Evolutionary conservation across 2,797 vertebrate species (phyloP).

Genomic region (Calcarius lapponicus): DNA sequence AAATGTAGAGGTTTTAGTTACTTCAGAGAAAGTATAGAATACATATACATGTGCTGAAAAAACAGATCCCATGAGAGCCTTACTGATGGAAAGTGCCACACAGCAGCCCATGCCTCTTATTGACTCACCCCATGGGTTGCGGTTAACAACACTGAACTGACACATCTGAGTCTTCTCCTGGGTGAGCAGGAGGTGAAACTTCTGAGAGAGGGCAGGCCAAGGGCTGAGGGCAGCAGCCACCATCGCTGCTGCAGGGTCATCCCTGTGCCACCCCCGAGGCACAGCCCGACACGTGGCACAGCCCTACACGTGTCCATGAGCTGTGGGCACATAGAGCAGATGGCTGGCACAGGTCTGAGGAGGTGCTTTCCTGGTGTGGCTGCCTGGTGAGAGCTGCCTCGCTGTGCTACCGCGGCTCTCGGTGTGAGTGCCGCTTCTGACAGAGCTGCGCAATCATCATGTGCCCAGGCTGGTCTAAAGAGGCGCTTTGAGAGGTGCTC

Average conservation of each 20-base stretch:
- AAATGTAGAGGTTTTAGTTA: not conserved
- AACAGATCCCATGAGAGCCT: not conserved
- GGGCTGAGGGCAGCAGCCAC: not conserved
- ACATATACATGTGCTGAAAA: not conserved
- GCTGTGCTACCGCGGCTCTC: fast-evolving
- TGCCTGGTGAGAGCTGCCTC: not conserved
- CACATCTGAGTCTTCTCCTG: not conserved
- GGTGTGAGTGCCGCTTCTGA: not conserved
- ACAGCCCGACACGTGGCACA: too few species aligned
- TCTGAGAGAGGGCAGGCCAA: not conserved
- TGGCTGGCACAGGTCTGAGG: not conserved
- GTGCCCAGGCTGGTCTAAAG: not conserved
- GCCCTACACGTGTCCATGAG: not conserved
- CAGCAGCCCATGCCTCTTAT: fast-evolving
- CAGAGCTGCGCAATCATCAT: not conserved
- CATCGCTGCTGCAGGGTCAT: fast-evolving
- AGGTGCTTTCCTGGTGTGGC: not conserved
- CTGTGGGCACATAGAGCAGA: fast-evolving
- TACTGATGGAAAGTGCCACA: not conserved
- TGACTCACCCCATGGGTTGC: not conserved
- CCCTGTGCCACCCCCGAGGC: not conserved
- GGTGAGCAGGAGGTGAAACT: not conserved
- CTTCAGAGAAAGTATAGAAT: not conserved
- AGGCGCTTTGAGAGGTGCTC: not conserved
- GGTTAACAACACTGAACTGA: not conserved